Base-by-base conservation (phyloP, 2,888 invertebrate species). In the Oligia fasciuncula region DNA sequence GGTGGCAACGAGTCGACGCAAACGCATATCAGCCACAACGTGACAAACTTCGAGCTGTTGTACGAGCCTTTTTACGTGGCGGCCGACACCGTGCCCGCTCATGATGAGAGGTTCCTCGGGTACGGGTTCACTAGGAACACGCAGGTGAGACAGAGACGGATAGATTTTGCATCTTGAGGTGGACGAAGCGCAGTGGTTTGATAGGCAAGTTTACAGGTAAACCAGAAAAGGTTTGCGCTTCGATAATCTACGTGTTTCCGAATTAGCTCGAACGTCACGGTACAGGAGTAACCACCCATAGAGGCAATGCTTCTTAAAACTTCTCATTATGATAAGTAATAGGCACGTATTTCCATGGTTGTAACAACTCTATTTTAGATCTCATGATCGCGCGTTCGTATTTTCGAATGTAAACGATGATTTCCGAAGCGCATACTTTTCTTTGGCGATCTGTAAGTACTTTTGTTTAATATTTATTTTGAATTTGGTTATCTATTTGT, bases 21-120 rank as follows among this genome's bases (percentile, higher is more conserved):
- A 81, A 97, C 98, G 4, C 98, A 98, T 92, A 97, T 99, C 73
- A 99, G 98, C 91, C 99, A 99, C 95, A 98, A 98, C 90, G 99
- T 99, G 81, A 98, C 98, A 17, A 98, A 98, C 95, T 98, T 98
- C 94, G 97, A 97, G 96, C 98, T 99, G 93, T 97, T 99, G 82
- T 99, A 99, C 95, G 99, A 99, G 95, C 99, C 99, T 0, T 99
- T 99, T 96, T 99, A 99, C 96, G 98, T 99, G 76, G 98, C 99
- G 3, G 96, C 97, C 4, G 99, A 99, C 93, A 97, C 97, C 72
- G 98, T 98, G 43, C 99, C 99, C 0, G 97, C 98, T 0, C 99
- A 99, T 91, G 99, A 99, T 92, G 99, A 99, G 95, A 96, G 99
- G 77, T 99, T 99, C 95, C 97, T 99, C 73, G 99, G 99, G 57